Evolutionary conservation across 2,888 invertebrate genomes (phyloP).

Genomic region (Apeira syringaria): DNA sequence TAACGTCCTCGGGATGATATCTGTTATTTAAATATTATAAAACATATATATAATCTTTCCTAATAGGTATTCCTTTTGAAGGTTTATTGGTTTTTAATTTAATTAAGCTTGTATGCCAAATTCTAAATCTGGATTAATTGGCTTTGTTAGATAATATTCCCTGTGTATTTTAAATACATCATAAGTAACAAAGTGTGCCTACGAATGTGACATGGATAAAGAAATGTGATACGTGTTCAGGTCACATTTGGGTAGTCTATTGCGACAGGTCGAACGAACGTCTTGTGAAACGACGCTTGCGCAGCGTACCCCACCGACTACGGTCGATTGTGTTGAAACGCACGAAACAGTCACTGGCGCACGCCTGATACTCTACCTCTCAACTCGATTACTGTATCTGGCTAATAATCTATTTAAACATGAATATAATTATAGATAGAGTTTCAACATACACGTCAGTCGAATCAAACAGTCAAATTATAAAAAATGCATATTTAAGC

Average conservation of each 20-base stretch:
- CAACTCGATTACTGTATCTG: slow-evolving; percentile 25
- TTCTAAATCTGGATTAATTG: too few relatives aligned
- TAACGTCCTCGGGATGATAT: not conserved
- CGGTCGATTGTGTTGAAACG: slow-evolving; percentile 73
- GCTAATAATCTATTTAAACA: too few relatives aligned
- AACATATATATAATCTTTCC: too few relatives aligned
- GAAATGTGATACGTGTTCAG: slow-evolving; percentile 78
- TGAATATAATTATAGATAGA: too few relatives aligned
- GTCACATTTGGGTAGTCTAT: slow-evolving; percentile 81
- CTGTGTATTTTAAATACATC: not conserved
- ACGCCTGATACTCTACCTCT: slow-evolving; percentile 59
- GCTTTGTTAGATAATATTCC: too few relatives aligned
- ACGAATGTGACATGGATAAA: slow-evolving; percentile 49
- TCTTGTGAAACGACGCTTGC: slow-evolving; percentile 81
- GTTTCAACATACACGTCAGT: too few relatives aligned
- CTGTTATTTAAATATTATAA: not conserved
- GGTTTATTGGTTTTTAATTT: too few relatives aligned
- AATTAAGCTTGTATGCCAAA: too few relatives aligned
- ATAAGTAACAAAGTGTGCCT: slow-evolving; percentile 11
- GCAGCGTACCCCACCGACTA: slow-evolving; percentile 71
- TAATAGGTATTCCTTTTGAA: too few relatives aligned
- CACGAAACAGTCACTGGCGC: slow-evolving; percentile 64
- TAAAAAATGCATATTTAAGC: too few relatives aligned
- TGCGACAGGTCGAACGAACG: slow-evolving; percentile 79
- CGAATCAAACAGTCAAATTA: too few relatives aligned